A percentile compares a stretch with the other conserved stretches of the same genome.
Evolutionary conservation across 2,888 invertebrate genomes (phyloP).

Genomic region (Tetragonisca angustula): DNA sequence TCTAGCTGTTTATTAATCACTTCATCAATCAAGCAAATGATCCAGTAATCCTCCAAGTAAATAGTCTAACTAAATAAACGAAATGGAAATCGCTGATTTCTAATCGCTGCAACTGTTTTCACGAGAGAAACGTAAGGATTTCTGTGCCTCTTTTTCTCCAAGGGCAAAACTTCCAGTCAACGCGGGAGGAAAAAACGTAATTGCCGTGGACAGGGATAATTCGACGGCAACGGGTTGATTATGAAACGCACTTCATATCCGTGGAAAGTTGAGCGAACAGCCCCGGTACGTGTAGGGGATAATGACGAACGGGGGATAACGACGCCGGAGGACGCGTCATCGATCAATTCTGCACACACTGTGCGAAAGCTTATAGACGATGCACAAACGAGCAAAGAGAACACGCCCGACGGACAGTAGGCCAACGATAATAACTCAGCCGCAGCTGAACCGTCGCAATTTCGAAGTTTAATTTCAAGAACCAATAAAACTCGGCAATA

Average conservation of each 20-base stretch:
- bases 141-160: neutral
- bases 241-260: slow-evolving; percentile 35
- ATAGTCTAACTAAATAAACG: neutral
- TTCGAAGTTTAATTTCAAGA: slow-evolving; percentile 54
- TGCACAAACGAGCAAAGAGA: slow-evolving; percentile 26
- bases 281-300: neutral
- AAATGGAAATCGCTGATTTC: neutral
- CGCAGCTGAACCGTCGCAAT: slow-evolving; percentile 29
- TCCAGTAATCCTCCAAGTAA: too few species aligned
- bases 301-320: slow-evolving; percentile 28
- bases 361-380: slow-evolving; percentile 42
- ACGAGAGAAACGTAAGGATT: neutral
- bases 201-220: slow-evolving; percentile 34
- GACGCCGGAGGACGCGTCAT: slow-evolving; percentile 35
- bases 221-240: slow-evolving; percentile 38
- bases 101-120: neutral
- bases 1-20: too few species aligned
- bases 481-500: slow-evolving; percentile 37
- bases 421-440: slow-evolving; percentile 36
- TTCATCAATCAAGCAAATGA: too few species aligned
- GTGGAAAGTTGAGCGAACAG: slow-evolving; percentile 37
- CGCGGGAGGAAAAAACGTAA: slow-evolving; percentile 23
- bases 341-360: slow-evolving; percentile 42
- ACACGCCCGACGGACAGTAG: slow-evolving; percentile 8
- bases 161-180: neutral